Percentiles rank a stretch among this genome's conserved stretches.
Conservation (phyloP, 2,888 invertebrate species). For the Tipula vernalis region DNA sequence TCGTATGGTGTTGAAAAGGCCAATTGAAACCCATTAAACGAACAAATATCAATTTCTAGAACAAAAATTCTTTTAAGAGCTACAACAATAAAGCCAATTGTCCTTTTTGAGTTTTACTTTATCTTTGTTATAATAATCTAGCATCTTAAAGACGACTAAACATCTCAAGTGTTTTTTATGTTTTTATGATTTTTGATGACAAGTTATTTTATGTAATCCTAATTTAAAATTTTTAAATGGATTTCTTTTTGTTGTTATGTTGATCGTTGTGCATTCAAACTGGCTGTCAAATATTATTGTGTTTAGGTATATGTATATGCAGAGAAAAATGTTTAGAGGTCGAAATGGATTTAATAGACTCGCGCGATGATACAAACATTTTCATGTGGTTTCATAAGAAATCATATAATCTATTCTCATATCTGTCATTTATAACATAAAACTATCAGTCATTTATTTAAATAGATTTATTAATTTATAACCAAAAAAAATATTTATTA, state of each 20-base stretch:
- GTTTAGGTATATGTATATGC: background rate
- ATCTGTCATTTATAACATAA: background rate
- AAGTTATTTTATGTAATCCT: constrained; percentile 4
- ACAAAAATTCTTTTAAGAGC: background rate
- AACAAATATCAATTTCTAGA: background rate
- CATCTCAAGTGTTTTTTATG: background rate
- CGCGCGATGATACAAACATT: background rate
- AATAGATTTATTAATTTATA: background rate
- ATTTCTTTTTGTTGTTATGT: background rate
- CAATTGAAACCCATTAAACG: background rate
- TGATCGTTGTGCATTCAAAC: background rate
- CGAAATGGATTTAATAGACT: background rate
- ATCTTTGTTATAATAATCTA: background rate
- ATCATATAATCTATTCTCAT: background rate
- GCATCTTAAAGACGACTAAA: constrained; percentile 4
- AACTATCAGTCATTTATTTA: constrained; percentile 4
- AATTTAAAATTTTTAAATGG: background rate
- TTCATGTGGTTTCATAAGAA: background rate
- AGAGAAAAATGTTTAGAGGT: background rate
- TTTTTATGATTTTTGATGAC: background rate
- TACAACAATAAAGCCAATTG: background rate
- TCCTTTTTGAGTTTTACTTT: background rate
- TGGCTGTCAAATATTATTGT: background rate
- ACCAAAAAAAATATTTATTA: background rate
- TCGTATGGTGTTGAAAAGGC: background rate